A percentile compares a stretch with the other conserved stretches of the same genome.
phyloP scores from a whole-genome alignment of 1,140 invertebrate species.

The Sogatella furcifera region DNA sequence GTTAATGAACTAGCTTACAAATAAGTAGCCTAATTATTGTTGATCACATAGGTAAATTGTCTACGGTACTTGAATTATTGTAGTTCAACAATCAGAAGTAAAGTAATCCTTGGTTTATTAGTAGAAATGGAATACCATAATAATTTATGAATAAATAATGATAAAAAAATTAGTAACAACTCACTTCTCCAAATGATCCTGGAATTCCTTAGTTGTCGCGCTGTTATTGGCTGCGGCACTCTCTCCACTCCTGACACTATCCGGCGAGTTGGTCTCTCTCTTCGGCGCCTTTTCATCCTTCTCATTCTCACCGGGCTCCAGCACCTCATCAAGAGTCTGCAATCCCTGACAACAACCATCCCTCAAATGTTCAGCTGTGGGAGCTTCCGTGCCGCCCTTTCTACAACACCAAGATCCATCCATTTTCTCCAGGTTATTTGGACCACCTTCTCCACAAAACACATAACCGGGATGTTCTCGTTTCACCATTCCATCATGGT shows the following conservation, averaged over 20 bases:
- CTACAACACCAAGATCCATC: slow-evolving; percentile 57
- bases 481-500: slow-evolving; percentile 13
- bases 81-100: too few species aligned
- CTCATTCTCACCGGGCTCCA: slow-evolving; percentile 34
- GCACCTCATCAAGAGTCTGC: slow-evolving; percentile 47
- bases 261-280: background rate
- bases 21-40: too few species aligned
- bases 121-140: too few species aligned
- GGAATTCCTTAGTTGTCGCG: slow-evolving; percentile 14
- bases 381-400: slow-evolving; percentile 50
- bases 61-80: too few species aligned
- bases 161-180: background rate
- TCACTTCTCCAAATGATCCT: slow-evolving; percentile 17
- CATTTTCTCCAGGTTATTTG: slow-evolving; percentile 42
- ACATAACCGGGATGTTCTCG: slow-evolving; percentile 33
- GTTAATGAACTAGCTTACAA: too few species aligned
- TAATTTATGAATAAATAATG: too few species aligned
- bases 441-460: slow-evolving; percentile 54
- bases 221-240: background rate
- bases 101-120: too few species aligned
- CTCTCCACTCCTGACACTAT: background rate
- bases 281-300: slow-evolving; percentile 21
- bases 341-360: slow-evolving; percentile 57
- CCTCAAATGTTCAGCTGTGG: slow-evolving; percentile 55
- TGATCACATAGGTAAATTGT: too few species aligned